A percentile compares a stretch with the other conserved stretches of the same genome.
These are phyloP conservation scores for Danaus plexippus DNA, from an alignment of 1,140 invertebrate genomes.

Conservation along the genomic window DNA sequence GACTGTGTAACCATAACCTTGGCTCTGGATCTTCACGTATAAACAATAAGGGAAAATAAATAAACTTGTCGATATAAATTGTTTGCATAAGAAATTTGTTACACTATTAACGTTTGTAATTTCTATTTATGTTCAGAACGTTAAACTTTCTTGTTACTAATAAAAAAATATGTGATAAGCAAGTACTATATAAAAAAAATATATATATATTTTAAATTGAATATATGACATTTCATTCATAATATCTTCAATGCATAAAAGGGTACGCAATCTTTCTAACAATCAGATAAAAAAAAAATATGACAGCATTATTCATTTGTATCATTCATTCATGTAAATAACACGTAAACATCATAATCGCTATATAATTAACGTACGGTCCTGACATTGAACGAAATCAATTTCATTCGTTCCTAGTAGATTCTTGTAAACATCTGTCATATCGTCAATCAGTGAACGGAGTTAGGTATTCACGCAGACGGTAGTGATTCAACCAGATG, in stretches of 20 bases:
- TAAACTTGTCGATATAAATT: constrained; percentile 4
- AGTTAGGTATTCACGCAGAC: too few species aligned
- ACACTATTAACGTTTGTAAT: constrained; percentile 3
- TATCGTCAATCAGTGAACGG: too few species aligned
- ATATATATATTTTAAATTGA: too few species aligned
- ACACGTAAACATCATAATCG: constrained; percentile 13
- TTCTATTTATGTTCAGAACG: too few species aligned
- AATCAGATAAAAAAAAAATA: too few species aligned
- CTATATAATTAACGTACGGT: constrained; percentile 18
- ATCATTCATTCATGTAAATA: constrained; percentile 4
- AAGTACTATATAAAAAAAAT: too few species aligned
- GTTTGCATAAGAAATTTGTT: constrained; percentile 6
- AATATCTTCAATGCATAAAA: too few species aligned
- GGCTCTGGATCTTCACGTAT: constrained; percentile 2
- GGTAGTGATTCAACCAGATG: too few species aligned
- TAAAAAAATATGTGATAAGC: too few species aligned
- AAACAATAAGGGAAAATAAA: constrained; percentile 20
- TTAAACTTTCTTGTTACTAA: too few species aligned
- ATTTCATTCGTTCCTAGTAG: constrained; percentile 38
- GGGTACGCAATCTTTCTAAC: too few species aligned
- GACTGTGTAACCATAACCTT: constrained; percentile 10
- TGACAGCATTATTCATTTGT: background rate
- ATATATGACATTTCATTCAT: too few species aligned
- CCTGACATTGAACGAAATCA: constrained; percentile 28
- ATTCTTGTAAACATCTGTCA: constrained; percentile 8